A percentile compares a stretch with the other conserved stretches of the same genome.
Conservation (phyloP, 2,888 invertebrate species). For the Caenorhabditis plicata region DNA sequence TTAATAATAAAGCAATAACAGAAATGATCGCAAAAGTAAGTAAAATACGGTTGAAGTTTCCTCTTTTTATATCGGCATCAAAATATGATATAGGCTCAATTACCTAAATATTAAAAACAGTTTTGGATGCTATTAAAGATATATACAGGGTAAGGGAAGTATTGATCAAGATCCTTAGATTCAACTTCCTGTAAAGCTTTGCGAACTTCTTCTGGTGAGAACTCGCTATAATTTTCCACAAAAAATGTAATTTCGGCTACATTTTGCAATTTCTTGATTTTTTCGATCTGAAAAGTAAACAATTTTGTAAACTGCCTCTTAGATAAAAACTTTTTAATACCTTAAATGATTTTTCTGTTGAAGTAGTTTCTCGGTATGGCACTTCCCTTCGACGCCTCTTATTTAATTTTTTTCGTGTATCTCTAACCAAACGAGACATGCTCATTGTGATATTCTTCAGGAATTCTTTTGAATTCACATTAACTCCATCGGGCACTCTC, state of each 20-base stretch:
- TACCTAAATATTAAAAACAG: neutral
- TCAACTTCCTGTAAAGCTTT: slow-evolving; percentile 17
- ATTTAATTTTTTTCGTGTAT: slow-evolving; percentile 7
- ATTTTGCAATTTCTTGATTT: slow-evolving; percentile 12
- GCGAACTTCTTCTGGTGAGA: slow-evolving; percentile 9
- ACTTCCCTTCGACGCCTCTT: slow-evolving; percentile 1
- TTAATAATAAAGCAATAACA: neutral
- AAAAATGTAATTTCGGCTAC: slow-evolving; percentile 11
- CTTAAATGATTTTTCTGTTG: neutral
- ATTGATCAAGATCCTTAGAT: slow-evolving; percentile 9
- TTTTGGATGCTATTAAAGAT: neutral
- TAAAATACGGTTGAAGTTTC: neutral
- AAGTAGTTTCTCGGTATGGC: neutral
- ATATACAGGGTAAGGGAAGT: slow-evolving; percentile 17
- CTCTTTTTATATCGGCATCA: neutral
- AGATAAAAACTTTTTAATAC: too few species aligned
- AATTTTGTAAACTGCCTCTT: too few species aligned
- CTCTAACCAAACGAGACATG: slow-evolving; percentile 12
- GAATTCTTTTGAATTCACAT: slow-evolving; percentile 16
- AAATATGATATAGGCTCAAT: neutral
- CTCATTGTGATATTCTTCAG: slow-evolving; percentile 16
- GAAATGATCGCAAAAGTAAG: neutral
- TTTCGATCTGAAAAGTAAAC: too few species aligned
- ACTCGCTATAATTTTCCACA: slow-evolving; percentile 4
- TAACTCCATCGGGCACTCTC: slow-evolving; percentile 16